phyloP scores from a whole-genome alignment of 1,140 invertebrate species.

The Microplitis mediator region DNA sequence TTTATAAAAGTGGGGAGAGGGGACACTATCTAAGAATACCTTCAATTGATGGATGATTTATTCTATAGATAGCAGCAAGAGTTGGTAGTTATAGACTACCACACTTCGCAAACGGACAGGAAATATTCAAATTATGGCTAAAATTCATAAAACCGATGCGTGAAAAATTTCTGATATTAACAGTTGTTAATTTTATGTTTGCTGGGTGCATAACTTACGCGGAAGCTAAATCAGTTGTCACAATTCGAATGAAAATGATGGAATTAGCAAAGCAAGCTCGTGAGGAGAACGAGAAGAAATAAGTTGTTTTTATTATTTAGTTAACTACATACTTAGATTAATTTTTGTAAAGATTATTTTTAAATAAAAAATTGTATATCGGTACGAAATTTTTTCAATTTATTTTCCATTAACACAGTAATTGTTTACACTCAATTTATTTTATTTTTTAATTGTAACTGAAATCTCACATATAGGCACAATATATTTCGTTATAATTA shows the following conservation, averaged over 20 bases:
- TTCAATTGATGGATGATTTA: neutral
- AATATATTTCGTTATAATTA: constrained; percentile 27
- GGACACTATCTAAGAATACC: too few relatives aligned
- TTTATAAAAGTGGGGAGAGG: too few relatives aligned
- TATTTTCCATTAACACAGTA: neutral
- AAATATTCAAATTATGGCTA: constrained; percentile 48
- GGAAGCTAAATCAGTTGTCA: constrained; percentile 36
- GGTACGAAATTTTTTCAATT: constrained; percentile 32
- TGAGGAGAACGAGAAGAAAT: neutral
- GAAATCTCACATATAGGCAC: constrained; percentile 31
- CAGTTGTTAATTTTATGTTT: constrained; percentile 40
- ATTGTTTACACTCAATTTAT: constrained; percentile 15
- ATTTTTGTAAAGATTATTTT: neutral
- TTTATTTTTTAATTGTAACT: neutral
- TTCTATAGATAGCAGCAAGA: constrained; percentile 58
- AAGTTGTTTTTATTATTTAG: neutral
- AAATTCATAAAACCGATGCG: constrained; percentile 48
- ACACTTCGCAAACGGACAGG: constrained; percentile 48
- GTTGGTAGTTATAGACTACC: constrained; percentile 59
- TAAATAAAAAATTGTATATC: constrained; percentile 11
- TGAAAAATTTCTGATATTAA: constrained; percentile 39
- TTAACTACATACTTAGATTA: too few relatives aligned
- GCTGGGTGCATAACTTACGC: constrained; percentile 53
- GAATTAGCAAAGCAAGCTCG: neutral
- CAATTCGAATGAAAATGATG: neutral